Conservation (phyloP, 1,140 invertebrate genomes). For the Lordiphosa clarofinis region DNA sequence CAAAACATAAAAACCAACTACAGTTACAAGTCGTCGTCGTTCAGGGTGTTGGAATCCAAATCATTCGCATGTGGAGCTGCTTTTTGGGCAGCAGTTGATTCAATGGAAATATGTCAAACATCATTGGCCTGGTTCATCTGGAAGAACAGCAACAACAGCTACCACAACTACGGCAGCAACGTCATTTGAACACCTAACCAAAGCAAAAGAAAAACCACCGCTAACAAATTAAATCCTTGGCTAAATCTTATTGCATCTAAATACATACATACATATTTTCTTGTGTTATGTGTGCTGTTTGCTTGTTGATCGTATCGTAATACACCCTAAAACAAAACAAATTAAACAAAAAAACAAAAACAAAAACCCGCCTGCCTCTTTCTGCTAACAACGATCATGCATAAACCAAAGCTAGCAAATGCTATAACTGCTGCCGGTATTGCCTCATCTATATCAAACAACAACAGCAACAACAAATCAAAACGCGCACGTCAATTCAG, state of each 20-base stretch:
- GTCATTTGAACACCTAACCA: slow-evolving; percentile 53
- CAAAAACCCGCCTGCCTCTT: slow-evolving; percentile 21
- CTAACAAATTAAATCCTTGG: slow-evolving; percentile 31
- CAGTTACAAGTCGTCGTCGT: slow-evolving; percentile 27
- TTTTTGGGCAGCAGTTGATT: slow-evolving; percentile 44
- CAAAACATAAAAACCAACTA: slow-evolving; percentile 33
- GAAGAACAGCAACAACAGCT: slow-evolving; percentile 19
- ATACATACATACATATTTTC: slow-evolving; percentile 14
- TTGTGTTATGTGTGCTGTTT: slow-evolving; percentile 60
- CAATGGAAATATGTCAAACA: slow-evolving; percentile 56
- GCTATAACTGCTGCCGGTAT: slow-evolving; percentile 74
- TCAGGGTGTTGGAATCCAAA: slow-evolving; percentile 18
- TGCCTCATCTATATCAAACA: slow-evolving; percentile 74
- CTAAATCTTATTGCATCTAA: slow-evolving; percentile 30
- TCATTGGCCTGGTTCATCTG: slow-evolving; percentile 26
- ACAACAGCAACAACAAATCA: slow-evolving; percentile 43
- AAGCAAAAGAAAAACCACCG: slow-evolving; percentile 20
- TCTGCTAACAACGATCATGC: slow-evolving; percentile 72
- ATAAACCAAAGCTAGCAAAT: slow-evolving; percentile 73
- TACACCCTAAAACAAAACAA: slow-evolving; percentile 36
- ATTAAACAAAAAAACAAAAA: slow-evolving; percentile 24
- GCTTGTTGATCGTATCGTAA: slow-evolving; percentile 52
- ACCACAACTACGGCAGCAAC: slow-evolving; percentile 20
- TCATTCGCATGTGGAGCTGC: slow-evolving; percentile 46
- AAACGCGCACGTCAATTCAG: slow-evolving; percentile 34